These are phyloP conservation scores for Anomalospiza imberbis DNA, from an alignment of 2,797 vertebrate species.

Conservation along the genomic window DNA sequence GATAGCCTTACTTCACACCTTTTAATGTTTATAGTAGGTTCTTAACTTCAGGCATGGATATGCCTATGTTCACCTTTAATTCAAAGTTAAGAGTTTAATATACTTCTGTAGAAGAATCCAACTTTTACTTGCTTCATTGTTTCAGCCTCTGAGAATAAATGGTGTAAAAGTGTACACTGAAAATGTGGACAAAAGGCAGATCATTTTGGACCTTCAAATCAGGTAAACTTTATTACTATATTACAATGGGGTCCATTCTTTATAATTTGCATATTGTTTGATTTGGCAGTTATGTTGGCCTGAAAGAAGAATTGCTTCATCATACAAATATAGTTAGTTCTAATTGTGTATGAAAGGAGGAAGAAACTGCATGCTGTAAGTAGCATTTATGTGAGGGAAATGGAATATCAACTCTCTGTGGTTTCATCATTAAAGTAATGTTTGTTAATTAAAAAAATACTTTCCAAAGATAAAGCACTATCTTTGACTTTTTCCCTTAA, in stretches of 20 bases:
- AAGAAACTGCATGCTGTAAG: background rate
- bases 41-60: background rate
- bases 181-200: constrained; percentile 96
- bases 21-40: background rate
- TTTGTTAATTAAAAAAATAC: background rate
- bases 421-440: background rate
- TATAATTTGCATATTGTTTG: background rate
- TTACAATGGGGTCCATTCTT: background rate
- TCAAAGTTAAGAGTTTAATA: background rate
- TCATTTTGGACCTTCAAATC: constrained; percentile 97
- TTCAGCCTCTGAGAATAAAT: constrained; percentile 91
- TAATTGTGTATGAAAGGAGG: background rate
- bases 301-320: background rate
- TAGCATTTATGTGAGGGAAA: background rate
- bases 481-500: background rate
- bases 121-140: background rate
- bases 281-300: background rate
- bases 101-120: background rate
- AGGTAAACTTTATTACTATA: constrained; percentile 79
- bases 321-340: background rate
- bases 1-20: background rate
- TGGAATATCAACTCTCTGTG: background rate
- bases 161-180: constrained; percentile 98
- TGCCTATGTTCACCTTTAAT: background rate
- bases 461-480: background rate